These are phyloP conservation scores for Esox niger DNA, from an alignment of 2,113 vertebrate genomes.

Conservation along the genomic window DNA sequence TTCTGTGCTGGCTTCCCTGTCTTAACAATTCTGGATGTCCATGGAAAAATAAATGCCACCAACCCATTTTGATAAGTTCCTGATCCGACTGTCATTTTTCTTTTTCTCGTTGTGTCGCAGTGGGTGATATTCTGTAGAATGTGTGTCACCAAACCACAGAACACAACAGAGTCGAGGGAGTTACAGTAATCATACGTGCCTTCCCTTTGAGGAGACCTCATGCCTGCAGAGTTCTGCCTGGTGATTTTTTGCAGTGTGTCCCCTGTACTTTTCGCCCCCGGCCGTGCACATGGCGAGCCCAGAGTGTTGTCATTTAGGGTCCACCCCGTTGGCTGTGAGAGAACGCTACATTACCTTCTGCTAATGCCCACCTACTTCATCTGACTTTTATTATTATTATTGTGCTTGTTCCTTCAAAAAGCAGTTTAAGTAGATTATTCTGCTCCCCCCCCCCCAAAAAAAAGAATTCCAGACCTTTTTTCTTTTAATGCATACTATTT, in stretches of 20 bases:
- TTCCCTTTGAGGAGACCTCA: neutral
- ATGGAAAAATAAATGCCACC: conserved; percentile 25
- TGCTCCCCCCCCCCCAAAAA: too few relatives aligned
- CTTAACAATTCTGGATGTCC: conserved; percentile 25
- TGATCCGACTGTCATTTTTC: neutral
- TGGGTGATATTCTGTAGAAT: conserved; percentile 23
- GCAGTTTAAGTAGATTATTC: too few relatives aligned
- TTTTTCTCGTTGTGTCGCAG: conserved; percentile 45
- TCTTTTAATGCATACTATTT: too few relatives aligned
- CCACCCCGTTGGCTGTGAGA: neutral
- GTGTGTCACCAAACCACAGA: neutral
- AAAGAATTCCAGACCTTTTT: too few relatives aligned
- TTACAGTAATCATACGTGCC: too few relatives aligned
- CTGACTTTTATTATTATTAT: too few relatives aligned
- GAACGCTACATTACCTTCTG: neutral
- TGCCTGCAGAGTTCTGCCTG: neutral
- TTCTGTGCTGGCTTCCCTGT: conserved; percentile 50
- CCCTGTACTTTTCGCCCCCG: neutral
- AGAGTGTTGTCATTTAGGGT: neutral
- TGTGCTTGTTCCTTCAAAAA: too few relatives aligned
- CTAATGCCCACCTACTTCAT: too few relatives aligned
- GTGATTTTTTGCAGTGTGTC: neutral
- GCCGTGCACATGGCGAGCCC: neutral
- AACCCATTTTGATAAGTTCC: conserved; percentile 51
- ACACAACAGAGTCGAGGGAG: neutral